Base-by-base conservation (phyloP, 2,113 vertebrate genomes). In the Mustela lutreola region DNA sequence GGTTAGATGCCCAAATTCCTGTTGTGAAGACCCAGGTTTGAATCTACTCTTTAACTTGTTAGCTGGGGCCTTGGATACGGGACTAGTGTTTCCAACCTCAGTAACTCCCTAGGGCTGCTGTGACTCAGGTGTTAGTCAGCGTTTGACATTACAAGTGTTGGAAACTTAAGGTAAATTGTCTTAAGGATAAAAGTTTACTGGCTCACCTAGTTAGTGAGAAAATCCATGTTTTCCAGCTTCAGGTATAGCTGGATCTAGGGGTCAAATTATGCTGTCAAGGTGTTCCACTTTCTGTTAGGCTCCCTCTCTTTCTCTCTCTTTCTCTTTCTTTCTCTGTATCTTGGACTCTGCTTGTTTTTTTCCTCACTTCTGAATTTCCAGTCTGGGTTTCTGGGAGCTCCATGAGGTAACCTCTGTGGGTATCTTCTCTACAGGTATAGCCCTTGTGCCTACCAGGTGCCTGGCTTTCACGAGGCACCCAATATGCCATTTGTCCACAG, bases 271-370 rank as follows among this genome's bases (percentile, higher is more conserved):
- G 39, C 14, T 3, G 14, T 50, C 19, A 4, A 1, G 70, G 39
- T 28, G 50, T 6, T 33, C 62, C 31, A 2, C 9, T 11, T 19
- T 53, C 71, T 8, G 2, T 10, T 3, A 1, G 0, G 5, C 3
- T 3, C 6, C 5, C 24, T 22, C 39, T 58, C 36, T 56, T 9
- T 4, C 58, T 81, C 39, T 81, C 24, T 45, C 33, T 91, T 26
- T 28, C 65, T 3, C 15, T 4, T 48, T 81, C 15, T 45, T 33
- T 91, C 31, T 31, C 65, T 3, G 0, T 11, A 0, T 28, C 36
- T 14, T 1, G 2, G 1, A 2, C 48, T 36, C 31, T 36, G 33
- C 31, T 36, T 21, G 31, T 4, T 42, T 5, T 86, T n/a, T 79
- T 22, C 39, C 62, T 84, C 4, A 2, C 42, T 85, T 26, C 33